Base-by-base conservation (phyloP, 2,888 invertebrate species). In the Lacanobia wlatinum region DNA sequence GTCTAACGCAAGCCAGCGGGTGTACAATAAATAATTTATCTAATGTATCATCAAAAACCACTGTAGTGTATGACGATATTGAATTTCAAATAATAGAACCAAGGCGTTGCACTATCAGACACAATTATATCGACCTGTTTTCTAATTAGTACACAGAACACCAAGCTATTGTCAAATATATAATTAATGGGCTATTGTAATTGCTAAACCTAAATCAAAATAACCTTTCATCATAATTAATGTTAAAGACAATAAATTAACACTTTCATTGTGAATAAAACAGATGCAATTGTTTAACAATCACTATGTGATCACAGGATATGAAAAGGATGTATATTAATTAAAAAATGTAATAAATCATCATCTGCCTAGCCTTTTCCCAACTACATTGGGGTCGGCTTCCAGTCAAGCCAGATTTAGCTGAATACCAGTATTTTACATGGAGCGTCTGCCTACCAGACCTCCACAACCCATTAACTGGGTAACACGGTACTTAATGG, bases 131-230 rank as follows among this genome's bases (percentile, higher is more conserved):
- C 6, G 14, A 40, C 23, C 28, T n/a, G 10, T 18, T 23, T 38
- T 23, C 40, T 50, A 23, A 40, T 18, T 40, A n/a, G 14, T 48
- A 48, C 48, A 50, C 38, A 28, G 23, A 40, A 53, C 50, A 68
- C 28, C 12, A n/a, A 58, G 58, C 68, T 69, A 69, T 68, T 53
- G 43, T 69, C 40, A 28, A n/a, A 52, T 34, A 40, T 21, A 6
- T 34, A 70, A 70, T 55, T 34, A 21, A 18, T 46, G 18, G 34
- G 43, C 14, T 55, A 43, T 40, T 68, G 53, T 48, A 12, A 70
- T 48, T 48, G 23, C 18, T 48, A 28, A 40, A 28, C 46, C 23
- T 55, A 69, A 48, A 70, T 56, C 56, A 56, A 9, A 70, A 70
- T 40, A 48, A 38, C 55, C 23, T 48, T 70, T 55, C 4, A 69